Evolutionary conservation across 2,797 vertebrate genomes (phyloP), one percentile per base, ranked within the genome.

Genomic region (Crenichthys baileyi): DNA sequence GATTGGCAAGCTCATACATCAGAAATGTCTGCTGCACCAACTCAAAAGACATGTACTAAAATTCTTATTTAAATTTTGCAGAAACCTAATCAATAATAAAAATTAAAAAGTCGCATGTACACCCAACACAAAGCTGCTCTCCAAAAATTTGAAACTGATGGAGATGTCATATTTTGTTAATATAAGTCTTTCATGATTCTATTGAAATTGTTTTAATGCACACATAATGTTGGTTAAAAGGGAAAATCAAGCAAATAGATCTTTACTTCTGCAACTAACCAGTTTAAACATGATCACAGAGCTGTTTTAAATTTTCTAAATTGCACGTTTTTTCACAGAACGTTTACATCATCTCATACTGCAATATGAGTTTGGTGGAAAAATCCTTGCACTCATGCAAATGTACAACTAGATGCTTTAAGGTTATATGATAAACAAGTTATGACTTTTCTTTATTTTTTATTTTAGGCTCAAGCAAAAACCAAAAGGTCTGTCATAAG

Each of bases 301-400:
- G 22, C 22, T 16, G 12, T 7, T 0, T 46, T 41, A 41, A 2
- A 22, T 13, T n/a, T 73, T 44, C 44, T 58, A 0, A 15, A 56
- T 13, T 73, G 72, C 36, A 73, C 13, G 44, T 75, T 75, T 65
- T 63, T 75, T 74, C 9, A 29, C 16, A 26, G 18, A 63, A 56
- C 8, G 11, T 36, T 63, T 29, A 8, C 7, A 74, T 9, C 2
- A 60, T n/a, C 16, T 44, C 2, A 46, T 46, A 26, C 16, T n/a
- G 1, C 22, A 48, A 48, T 5, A 20, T 44, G 12, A 1, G 13
- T 48, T 48, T 67, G 15, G 18, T 20, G 20, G 4, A 22, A 39
- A 65, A 8, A 15, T 20, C 6, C 12, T 7, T 8, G 5, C 20
- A 46, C 18, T 15, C n/a, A n/a, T 48, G 41, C 15, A 70, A 70